Evolutionary conservation across 1,140 invertebrate species (phyloP).

Genomic region (Bombus impatiens): DNA sequence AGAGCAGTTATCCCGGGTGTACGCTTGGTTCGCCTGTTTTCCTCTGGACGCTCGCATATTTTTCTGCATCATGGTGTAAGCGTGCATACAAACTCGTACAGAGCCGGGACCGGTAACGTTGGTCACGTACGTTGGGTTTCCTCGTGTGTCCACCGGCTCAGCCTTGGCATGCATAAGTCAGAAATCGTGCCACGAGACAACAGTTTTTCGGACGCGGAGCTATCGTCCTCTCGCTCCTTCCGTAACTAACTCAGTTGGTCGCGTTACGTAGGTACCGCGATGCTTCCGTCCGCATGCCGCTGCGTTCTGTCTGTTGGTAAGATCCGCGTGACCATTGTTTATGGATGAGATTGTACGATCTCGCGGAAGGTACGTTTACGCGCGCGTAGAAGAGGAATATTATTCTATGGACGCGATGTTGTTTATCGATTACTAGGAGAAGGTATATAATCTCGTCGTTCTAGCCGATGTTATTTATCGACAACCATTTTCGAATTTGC

Average conservation of each 20-base stretch:
- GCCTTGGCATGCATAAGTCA: conserved; percentile 75
- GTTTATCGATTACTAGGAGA: neutral
- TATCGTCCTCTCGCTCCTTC: neutral
- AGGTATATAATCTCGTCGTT: neutral
- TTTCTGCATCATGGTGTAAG: conserved; percentile 64
- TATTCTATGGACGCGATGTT: neutral
- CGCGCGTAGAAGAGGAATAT: neutral
- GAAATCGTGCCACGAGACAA: conserved; percentile 54
- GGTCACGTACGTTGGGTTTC: conserved; percentile 64
- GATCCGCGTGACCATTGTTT: conserved; percentile 12
- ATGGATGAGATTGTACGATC: conserved; percentile 34
- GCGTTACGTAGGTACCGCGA: neutral
- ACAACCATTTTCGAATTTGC: neutral
- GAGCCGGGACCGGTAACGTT: conserved; percentile 41
- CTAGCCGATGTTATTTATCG: neutral
- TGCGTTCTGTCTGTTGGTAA: too few relatives aligned
- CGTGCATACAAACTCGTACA: conserved; percentile 53
- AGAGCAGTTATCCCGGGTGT: conserved; percentile 54
- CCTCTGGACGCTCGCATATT: conserved; percentile 57
- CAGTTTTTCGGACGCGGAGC: neutral
- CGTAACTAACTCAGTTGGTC: neutral
- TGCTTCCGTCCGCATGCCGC: neutral
- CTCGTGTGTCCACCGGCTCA: conserved; percentile 70
- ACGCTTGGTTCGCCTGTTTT: conserved; percentile 11
- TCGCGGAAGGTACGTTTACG: too few relatives aligned